A percentile compares a stretch with the other conserved stretches of the same genome.
phyloP scores from a whole-genome alignment of 2,113 vertebrate species.

The Verasper variegatus region DNA sequence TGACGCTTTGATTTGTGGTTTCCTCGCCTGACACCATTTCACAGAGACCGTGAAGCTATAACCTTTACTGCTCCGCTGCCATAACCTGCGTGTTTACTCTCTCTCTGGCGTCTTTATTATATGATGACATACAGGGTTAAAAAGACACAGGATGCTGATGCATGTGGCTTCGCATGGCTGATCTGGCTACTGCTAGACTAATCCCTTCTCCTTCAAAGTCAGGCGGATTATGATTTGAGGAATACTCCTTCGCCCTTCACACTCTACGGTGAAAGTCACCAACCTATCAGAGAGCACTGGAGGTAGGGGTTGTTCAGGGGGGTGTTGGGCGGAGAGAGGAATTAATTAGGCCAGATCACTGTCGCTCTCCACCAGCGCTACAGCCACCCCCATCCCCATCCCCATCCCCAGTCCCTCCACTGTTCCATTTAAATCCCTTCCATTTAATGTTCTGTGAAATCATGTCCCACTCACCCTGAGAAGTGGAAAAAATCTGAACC shows the following conservation, averaged over 20 bases:
- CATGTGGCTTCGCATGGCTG: constrained; percentile 35
- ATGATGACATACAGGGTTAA: constrained; percentile 42
- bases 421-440: constrained; percentile 74
- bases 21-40: constrained; percentile 8
- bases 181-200: constrained; percentile 44
- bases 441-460: constrained; percentile 82
- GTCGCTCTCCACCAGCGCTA: constrained; percentile 17
- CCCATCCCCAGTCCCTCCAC: constrained; percentile 37
- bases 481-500: constrained; percentile 67
- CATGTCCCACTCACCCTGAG: constrained; percentile 70
- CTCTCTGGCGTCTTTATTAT: not conserved
- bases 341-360: constrained; percentile 77
- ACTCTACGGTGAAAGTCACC: constrained; percentile 68
- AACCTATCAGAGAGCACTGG: constrained; percentile 34
- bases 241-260: constrained; percentile 69
- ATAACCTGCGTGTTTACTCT: constrained; percentile 37
- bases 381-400: constrained; percentile 29
- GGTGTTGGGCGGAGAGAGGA: constrained; percentile 3
- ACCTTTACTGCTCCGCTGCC: constrained; percentile 26
- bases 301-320: constrained; percentile 6
- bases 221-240: constrained; percentile 67
- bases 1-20: constrained; percentile 44
- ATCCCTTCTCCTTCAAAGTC: constrained; percentile 66
- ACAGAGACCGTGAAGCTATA: constrained; percentile 17
- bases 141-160: constrained; percentile 32